Conservation (phyloP, 64 coral and sea anemone genomes). For the Orbicella faveolata region DNA sequence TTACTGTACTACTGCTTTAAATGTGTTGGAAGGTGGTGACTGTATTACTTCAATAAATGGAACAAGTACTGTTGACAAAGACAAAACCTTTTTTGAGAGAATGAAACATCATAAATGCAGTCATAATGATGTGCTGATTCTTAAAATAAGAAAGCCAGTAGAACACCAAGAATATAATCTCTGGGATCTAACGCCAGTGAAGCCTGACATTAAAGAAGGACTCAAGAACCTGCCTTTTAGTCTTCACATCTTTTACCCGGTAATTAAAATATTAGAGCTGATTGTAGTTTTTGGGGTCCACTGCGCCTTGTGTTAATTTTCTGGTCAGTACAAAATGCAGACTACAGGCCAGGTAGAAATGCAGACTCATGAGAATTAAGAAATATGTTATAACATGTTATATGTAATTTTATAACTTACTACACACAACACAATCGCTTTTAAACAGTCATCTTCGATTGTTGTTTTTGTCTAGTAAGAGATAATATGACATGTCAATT, state of each 20-base stretch:
- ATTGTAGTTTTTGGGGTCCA: too few relatives aligned
- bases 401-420: too few relatives aligned
- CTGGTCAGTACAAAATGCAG: too few relatives aligned
- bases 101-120: not conserved
- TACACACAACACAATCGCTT: too few relatives aligned
- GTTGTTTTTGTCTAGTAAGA: too few relatives aligned
- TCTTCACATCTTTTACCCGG: not conserved
- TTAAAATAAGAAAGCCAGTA: not conserved
- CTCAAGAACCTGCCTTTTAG: not conserved
- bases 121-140: not conserved
- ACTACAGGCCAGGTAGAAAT: too few relatives aligned
- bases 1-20: not conserved
- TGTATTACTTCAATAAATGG: not conserved
- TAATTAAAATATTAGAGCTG: not conserved
- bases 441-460: too few relatives aligned
- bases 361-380: too few relatives aligned
- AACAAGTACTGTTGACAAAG: not conserved
- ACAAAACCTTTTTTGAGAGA: not conserved
- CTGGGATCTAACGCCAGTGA: not conserved
- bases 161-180: not conserved
- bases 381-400: too few relatives aligned
- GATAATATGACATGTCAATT: too few relatives aligned
- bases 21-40: not conserved
- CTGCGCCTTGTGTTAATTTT: too few relatives aligned
- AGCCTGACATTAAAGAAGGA: not conserved